These are phyloP conservation scores for Calliopum simillimum DNA, from an alignment of 2,888 invertebrate species.

Conservation along the genomic window DNA sequence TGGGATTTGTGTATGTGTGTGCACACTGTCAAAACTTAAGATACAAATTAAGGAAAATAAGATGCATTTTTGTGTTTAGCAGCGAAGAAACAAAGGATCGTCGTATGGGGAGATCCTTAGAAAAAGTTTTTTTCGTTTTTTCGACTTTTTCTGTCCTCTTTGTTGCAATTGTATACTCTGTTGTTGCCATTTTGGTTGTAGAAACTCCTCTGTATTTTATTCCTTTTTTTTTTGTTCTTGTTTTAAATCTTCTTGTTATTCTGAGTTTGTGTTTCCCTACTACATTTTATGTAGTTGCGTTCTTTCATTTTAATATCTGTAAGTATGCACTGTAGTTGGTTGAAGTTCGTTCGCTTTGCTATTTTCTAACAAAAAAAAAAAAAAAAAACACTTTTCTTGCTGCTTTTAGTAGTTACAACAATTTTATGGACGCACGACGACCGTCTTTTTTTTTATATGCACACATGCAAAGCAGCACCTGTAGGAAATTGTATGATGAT, in stretches of 20 bases:
- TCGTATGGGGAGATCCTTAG: slow-evolving; percentile 6
- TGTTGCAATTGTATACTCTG: neutral
- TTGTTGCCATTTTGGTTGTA: neutral
- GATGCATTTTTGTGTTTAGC: slow-evolving; percentile 5
- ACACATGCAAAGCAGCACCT: too few relatives aligned
- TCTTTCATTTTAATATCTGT: slow-evolving; percentile 52
- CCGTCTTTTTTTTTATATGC: too few relatives aligned
- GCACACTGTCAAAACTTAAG: slow-evolving; percentile 18
- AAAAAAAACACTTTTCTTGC: slow-evolving; percentile 23
- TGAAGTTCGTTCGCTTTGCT: slow-evolving; percentile 28
- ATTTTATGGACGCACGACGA: slow-evolving; percentile 35
- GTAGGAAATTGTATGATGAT: too few relatives aligned
- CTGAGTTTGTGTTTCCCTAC: neutral
- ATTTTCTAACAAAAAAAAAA: too few relatives aligned
- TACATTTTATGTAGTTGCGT: slow-evolving; percentile 16
- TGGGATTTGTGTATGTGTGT: too few relatives aligned
- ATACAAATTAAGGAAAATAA: slow-evolving; percentile 32
- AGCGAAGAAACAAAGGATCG: neutral
- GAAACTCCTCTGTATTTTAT: neutral
- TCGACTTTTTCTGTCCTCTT: neutral
- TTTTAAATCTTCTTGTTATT: neutral
- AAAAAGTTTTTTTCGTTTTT: neutral
- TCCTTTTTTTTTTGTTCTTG: slow-evolving; percentile 36
- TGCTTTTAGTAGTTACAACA: slow-evolving; percentile 36
- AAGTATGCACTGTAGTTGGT: slow-evolving; percentile 45